Evolutionary conservation across 2,888 invertebrate genomes (phyloP), one percentile per base, ranked within the genome.

Genomic region (Ormyrus rosae): DNA sequence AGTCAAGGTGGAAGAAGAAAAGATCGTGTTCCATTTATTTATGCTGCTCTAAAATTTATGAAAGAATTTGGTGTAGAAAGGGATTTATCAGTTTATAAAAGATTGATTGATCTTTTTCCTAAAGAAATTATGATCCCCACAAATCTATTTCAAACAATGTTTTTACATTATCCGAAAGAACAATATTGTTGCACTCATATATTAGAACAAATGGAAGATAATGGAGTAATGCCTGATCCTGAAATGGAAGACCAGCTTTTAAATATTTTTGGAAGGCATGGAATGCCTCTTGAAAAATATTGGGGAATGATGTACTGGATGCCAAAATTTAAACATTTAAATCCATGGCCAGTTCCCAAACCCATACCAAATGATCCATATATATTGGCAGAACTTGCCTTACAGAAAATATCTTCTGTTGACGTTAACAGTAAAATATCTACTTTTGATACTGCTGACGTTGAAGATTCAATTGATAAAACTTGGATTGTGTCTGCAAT

Each of bases 11-110:
- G 92, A 0, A 93, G 95, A 86, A 93, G 96, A 82, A 92, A 96
- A 80, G 98, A 97, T 63, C 97, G 98, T 90, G 97, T 98, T 0
- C 98, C 98, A 87, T 99, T 99, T 91, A 97, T 99, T 85, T 95
- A 96, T 88, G 94, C 96, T 0, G 98, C 98, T 0, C 90, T 99
- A 82, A 94, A 94, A 76, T 94, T 96, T 87, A 96, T 99, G 96
- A 94, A 96, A 84, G 95, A 95, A 78, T 99, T 96, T 91, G 96
- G 96, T 0, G 97, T 98, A 0, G 94, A 97, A 75, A 95, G 95
- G 88, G 98, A 97, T 89, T 87, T 97, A 19, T 95, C 96, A 86
- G 95, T 94, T 0, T 99, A 99, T 89, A 99, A 97, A 90, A 93
- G 94, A 34, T 88, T 99, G 69, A 91, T 98, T 58, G 94, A 97